A percentile compares a stretch with the other conserved stretches of the same genome.
These are phyloP conservation scores for Cisticola juncidis DNA, from an alignment of 2,113 vertebrate species.

Conservation along the genomic window DNA sequence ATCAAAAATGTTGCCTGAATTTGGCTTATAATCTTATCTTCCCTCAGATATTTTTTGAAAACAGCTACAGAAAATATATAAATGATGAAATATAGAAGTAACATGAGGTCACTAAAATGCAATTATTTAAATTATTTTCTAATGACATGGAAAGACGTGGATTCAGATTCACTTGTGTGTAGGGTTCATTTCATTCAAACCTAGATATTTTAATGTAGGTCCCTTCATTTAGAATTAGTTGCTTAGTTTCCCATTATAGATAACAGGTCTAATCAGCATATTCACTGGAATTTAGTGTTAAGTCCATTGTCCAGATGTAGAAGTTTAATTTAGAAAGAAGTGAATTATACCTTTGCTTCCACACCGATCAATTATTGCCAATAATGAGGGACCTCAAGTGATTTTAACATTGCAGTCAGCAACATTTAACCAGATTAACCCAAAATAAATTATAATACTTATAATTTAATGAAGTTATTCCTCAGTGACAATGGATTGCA, in stretches of 20 bases:
- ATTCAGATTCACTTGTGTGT: not conserved
- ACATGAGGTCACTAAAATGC: not conserved
- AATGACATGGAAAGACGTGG: not conserved
- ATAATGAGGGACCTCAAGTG: not conserved
- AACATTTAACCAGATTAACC: not conserved
- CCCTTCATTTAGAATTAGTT: not conserved
- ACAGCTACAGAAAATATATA: not conserved
- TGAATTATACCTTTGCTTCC: not conserved
- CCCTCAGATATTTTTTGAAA: not conserved
- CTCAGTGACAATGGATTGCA: not conserved
- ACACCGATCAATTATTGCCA: not conserved
- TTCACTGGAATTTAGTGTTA: not conserved
- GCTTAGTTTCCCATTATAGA: not conserved
- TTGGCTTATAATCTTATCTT: not conserved
- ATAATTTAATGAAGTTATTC: not conserved
- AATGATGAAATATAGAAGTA: not conserved
- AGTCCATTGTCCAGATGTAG: not conserved
- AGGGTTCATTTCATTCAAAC: not conserved
- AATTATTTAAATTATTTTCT: not conserved
- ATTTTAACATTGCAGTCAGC: not conserved
- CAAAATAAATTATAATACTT: not conserved
- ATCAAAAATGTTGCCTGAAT: not conserved
- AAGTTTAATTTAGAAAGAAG: not conserved
- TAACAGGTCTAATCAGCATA: not conserved
- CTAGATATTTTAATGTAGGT: not conserved